Conservation (phyloP, 1,140 invertebrate species). For the Eupeodes corollae region DNA sequence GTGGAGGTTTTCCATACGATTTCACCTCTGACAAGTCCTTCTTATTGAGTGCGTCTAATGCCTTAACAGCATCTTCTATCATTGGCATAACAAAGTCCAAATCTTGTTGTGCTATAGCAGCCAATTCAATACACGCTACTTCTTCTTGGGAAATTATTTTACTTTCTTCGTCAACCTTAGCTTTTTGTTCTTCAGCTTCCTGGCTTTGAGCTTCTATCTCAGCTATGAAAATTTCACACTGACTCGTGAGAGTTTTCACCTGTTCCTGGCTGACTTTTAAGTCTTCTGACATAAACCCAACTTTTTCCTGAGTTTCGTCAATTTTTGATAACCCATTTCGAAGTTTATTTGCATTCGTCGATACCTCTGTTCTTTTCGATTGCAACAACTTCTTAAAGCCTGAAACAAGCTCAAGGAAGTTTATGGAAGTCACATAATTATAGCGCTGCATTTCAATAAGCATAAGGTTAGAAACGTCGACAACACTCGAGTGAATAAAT, state of each 20-base stretch:
- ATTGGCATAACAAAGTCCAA: conserved; percentile 74
- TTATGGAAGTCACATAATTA: conserved; percentile 76
- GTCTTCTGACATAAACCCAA: conserved; percentile 67
- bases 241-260: conserved; percentile 36
- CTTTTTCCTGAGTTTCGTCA: conserved; percentile 61
- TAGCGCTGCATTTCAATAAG: conserved; percentile 60
- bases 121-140: conserved; percentile 63
- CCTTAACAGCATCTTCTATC: conserved; percentile 66
- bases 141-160: conserved; percentile 68
- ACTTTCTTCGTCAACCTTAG: conserved; percentile 51
- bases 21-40: conserved; percentile 81
- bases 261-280: conserved; percentile 62
- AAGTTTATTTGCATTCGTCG: conserved; percentile 58
- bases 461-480: conserved; percentile 57
- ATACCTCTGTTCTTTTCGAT: conserved; percentile 56
- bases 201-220: conserved; percentile 64
- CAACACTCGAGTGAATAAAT: conserved; percentile 64
- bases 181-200: conserved; percentile 69
- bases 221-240: conserved; percentile 48
- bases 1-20: conserved; percentile 70
- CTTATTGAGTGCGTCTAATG: conserved; percentile 71
- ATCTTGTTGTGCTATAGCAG: conserved; percentile 65
- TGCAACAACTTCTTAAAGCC: conserved; percentile 72
- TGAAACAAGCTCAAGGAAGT: conserved; percentile 69
- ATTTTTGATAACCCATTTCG: conserved; percentile 67